These are phyloP conservation scores for Heteronetta atricapilla DNA, from an alignment of 2,113 vertebrate genomes.

Conservation along the genomic window DNA sequence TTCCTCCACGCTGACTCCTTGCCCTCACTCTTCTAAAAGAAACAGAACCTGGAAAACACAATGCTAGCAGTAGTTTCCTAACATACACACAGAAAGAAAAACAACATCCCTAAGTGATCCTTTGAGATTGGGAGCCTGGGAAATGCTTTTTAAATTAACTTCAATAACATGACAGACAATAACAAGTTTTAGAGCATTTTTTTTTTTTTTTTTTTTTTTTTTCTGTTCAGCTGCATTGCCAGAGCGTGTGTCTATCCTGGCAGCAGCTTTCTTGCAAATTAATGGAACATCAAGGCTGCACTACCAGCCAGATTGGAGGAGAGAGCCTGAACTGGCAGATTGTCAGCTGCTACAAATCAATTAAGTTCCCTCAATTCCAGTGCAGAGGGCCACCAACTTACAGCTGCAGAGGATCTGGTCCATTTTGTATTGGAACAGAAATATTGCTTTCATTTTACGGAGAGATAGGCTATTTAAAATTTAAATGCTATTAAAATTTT, in stretches of 20 bases:
- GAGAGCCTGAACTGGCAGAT: slow-evolving; percentile 16
- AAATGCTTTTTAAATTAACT: slow-evolving; percentile 43
- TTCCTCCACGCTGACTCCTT: background rate
- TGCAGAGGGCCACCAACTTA: background rate
- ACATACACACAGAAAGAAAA: background rate
- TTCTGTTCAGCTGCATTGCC: background rate
- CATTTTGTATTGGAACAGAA: background rate
- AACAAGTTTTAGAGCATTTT: slow-evolving; percentile 20
- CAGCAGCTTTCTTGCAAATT: slow-evolving; percentile 33
- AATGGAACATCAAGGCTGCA: slow-evolving; percentile 32
- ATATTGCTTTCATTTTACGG: background rate
- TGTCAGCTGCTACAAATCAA: slow-evolving; percentile 32
- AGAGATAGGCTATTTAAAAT: slow-evolving; percentile 8
- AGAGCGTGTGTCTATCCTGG: background rate
- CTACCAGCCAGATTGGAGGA: slow-evolving; percentile 23
- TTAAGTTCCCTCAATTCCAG: slow-evolving; percentile 19
- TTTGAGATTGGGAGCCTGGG: slow-evolving; percentile 6
- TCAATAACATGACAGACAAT: slow-evolving; percentile 10
- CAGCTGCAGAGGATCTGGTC: slow-evolving; percentile 19
- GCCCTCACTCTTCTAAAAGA: background rate
- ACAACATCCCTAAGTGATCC: background rate
- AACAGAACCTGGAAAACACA: background rate
- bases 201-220: background rate
- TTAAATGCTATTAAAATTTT: slow-evolving; percentile 46
- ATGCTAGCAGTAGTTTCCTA: background rate